Conservation (phyloP, 2,113 vertebrate species). For the Odobenus rosmarus region DNA sequence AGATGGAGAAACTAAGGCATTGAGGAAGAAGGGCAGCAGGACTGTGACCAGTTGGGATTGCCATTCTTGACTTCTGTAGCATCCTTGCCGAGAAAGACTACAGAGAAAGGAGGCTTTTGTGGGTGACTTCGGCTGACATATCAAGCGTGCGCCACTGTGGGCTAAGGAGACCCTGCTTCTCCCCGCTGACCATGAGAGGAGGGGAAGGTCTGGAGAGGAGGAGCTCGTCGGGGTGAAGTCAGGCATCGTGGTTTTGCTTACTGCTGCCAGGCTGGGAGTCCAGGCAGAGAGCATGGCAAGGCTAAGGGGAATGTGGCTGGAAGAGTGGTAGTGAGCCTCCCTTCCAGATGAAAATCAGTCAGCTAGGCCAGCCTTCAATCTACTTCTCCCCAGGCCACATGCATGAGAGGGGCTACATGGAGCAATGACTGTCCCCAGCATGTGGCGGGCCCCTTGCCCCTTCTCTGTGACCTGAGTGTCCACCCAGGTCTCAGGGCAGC, state of each 20-base stretch:
- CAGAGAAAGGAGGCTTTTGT: neutral
- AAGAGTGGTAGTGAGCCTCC: neutral
- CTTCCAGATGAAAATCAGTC: neutral
- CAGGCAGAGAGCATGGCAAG: neutral
- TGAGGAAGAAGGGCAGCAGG: neutral
- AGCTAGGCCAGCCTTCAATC: neutral
- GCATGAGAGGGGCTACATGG: neutral
- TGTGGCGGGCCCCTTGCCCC: neutral
- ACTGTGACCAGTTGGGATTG: neutral
- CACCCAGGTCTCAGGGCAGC: neutral
- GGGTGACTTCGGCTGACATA: neutral
- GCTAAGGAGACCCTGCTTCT: neutral
- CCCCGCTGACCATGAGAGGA: neutral
- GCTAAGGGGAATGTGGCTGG: neutral
- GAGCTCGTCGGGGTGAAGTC: neutral
- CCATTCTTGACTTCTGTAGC: neutral
- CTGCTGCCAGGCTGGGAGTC: neutral
- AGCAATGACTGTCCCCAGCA: neutral
- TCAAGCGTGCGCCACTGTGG: neutral
- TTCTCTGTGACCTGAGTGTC: neutral
- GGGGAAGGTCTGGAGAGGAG: neutral
- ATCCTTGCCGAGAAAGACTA: neutral
- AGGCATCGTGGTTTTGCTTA: rapidly evolving
- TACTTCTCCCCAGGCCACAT: neutral
- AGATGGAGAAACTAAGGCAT: neutral